These are phyloP conservation scores for Nibea coibor DNA, from an alignment of 2,113 vertebrate species.

Conservation along the genomic window DNA sequence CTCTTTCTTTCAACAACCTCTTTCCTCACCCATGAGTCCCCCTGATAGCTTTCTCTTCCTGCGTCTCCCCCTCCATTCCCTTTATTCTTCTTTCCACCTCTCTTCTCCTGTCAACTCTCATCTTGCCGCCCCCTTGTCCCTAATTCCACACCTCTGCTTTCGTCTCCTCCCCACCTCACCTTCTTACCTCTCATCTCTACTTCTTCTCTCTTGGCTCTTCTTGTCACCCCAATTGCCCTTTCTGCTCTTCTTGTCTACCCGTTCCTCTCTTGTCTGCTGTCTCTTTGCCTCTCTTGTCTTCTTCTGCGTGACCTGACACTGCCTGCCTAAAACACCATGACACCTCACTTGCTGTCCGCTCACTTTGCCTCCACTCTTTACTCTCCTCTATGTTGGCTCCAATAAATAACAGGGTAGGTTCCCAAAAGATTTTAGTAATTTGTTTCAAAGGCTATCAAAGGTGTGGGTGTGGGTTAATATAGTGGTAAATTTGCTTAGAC, in stretches of 20 bases:
- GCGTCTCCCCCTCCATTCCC: constrained; percentile 30
- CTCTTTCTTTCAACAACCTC: constrained; percentile 46
- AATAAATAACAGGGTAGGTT: not conserved
- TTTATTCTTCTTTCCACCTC: constrained; percentile 59
- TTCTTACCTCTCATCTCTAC: constrained; percentile 58
- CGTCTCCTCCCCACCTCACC: constrained; percentile 49
- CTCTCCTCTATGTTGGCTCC: not conserved
- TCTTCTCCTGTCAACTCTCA: constrained; percentile 74
- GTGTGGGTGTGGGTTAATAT: constrained; percentile 56
- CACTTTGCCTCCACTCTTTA: not conserved
- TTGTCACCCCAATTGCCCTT: constrained; percentile 70
- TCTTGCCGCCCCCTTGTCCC: constrained; percentile 49
- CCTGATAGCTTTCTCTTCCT: constrained; percentile 59
- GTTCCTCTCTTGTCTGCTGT: constrained; percentile 42
- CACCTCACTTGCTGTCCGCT: constrained; percentile 29
- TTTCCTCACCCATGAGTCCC: constrained; percentile 54
- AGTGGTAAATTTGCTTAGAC: constrained; percentile 48
- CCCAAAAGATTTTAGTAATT: constrained; percentile 39
- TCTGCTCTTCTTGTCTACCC: constrained; percentile 47
- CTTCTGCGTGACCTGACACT: constrained; percentile 63
- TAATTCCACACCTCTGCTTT: constrained; percentile 54
- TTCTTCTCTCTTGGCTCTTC: constrained; percentile 45
- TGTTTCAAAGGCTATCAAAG: constrained; percentile 53
- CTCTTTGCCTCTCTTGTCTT: constrained; percentile 38
- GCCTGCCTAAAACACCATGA: constrained; percentile 52